Percentiles rank a stretch among this genome's conserved stretches.
Evolutionary conservation across 2,797 vertebrate species (phyloP).

Genomic region (Epinephelus malabaricus): DNA sequence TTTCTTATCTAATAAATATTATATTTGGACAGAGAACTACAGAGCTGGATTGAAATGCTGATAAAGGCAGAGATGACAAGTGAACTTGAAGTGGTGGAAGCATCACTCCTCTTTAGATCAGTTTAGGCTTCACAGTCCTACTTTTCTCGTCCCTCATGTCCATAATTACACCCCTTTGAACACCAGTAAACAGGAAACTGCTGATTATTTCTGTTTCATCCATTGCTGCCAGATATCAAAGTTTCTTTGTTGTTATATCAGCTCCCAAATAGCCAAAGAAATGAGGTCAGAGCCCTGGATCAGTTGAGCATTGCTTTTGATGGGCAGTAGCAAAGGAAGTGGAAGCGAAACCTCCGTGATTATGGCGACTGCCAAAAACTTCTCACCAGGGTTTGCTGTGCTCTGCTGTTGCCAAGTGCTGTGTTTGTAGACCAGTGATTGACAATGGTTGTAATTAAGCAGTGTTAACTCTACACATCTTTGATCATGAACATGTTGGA

Average conservation of each 20-base stretch:
- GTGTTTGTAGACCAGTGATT: slow-evolving; percentile 27
- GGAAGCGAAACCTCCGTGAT: slow-evolving; percentile 21
- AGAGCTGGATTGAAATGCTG: neutral
- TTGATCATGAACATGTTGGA: neutral
- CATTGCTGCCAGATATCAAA: slow-evolving; percentile 40
- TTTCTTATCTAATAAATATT: neutral
- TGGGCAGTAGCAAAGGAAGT: slow-evolving; percentile 31
- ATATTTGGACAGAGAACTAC: slow-evolving; percentile 15
- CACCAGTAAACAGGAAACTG: slow-evolving; percentile 18
- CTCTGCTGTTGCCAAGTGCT: slow-evolving; percentile 30
- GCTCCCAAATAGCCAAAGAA: slow-evolving; percentile 42
- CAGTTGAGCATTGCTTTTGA: slow-evolving; percentile 35
- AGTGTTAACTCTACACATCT: neutral
- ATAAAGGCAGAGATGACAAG: neutral
- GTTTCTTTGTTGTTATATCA: slow-evolving; percentile 45
- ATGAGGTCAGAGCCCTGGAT: slow-evolving; percentile 26
- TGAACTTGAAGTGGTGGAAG: slow-evolving; percentile 11
- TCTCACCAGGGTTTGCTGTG: slow-evolving; percentile 18
- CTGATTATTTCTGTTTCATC: slow-evolving; percentile 40
- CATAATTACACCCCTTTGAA: slow-evolving; percentile 41
- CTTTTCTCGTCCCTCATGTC: slow-evolving; percentile 22
- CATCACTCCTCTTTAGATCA: slow-evolving; percentile 18
- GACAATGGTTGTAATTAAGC: slow-evolving; percentile 33
- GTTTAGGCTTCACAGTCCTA: slow-evolving; percentile 24
- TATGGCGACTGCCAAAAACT: slow-evolving; percentile 36